Evolutionary conservation across 2,797 vertebrate genomes (phyloP), one percentile per base, ranked within the genome.

Genomic region (Mionectes olivaceus): DNA sequence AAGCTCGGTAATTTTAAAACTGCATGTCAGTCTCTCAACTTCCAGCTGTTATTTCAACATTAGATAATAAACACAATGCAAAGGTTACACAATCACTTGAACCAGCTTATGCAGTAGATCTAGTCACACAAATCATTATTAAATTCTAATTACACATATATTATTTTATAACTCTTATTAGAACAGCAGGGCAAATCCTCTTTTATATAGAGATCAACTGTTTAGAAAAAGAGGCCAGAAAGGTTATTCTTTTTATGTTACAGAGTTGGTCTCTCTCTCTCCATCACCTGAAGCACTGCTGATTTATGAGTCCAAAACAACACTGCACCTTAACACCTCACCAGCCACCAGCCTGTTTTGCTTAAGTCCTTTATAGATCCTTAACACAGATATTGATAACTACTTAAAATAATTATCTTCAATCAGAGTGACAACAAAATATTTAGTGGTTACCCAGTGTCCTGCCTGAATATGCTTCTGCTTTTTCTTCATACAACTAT

Each of bases 11-110:
- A 94, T 95, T 97, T 96, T 87, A 89, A 88, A 96, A 85, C 80
- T 60, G 87, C 76, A 73, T 91, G 89, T 94, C 94, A 92, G 82
- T 94, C 88, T 87, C 92, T 85, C 59, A 73, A 84, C 69, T 95
- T 96, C 95, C 96, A 96, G 94, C 94, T 96, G 93, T 95, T 95
- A 93, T 89, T 91, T 95, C 85, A 89, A 87, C 89, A 90, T 95
- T 92, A 95, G 95, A 96, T 96, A 94, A 94, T 90, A 95, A 95
- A 89, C 92, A 95, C 87, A 87, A 93, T 83, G 80, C 89, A 93
- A 96, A 96, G 94, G 95, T 96, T 96, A 91, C 53, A 67, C 81
- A 87, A 84, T 86, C 94, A 87, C 78, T 96, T 92, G 78, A 94
- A 96, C 91, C 73, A 80, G 85, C 92, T 96, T 94, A 90, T 41